A percentile compares a stretch with the other conserved stretches of the same genome.
Evolutionary conservation across 2,888 invertebrate genomes (phyloP).

Genomic region (Cryptocephalus moraei): DNA sequence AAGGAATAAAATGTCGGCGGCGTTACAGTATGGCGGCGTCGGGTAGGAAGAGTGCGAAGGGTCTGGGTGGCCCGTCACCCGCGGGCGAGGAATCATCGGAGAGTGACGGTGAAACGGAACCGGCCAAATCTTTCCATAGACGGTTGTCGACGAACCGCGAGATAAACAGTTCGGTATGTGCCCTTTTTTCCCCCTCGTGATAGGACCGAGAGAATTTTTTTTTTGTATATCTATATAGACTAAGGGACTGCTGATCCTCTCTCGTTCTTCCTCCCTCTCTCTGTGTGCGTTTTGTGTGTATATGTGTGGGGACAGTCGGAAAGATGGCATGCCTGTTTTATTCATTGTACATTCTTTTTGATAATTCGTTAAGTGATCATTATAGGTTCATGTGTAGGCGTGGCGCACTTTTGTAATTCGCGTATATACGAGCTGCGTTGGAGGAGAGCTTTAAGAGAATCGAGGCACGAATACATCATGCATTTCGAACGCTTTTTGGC

Average conservation of each 20-base stretch:
- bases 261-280: conserved; percentile 2
- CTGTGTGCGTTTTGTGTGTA: conserved; percentile 2
- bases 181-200: too few relatives aligned
- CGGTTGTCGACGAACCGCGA: conserved; percentile 76
- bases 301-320: conserved; percentile 5
- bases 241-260: too few relatives aligned
- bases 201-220: too few relatives aligned
- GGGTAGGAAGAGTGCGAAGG: conserved; percentile 32
- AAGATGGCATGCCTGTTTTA: conserved; percentile 23
- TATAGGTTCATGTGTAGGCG: conserved; percentile 14
- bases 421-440: neutral
- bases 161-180: conserved; percentile 66
- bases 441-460: conserved; percentile 7
- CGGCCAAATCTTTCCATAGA: conserved; percentile 63
- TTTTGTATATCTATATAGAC: too few relatives aligned
- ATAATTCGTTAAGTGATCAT: neutral
- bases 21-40: conserved; percentile 29
- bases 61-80: conserved; percentile 30
- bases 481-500: conserved; percentile 13
- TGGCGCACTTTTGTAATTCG: conserved; percentile 11
- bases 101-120: conserved; percentile 76
- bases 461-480: conserved; percentile 9
- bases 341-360: conserved; percentile 4
- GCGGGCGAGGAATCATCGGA: conserved; percentile 56
- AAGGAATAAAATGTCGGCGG: conserved; percentile 24